Conservation (phyloP, 2,113 vertebrate genomes). For the Cricetomys ansorgei region DNA sequence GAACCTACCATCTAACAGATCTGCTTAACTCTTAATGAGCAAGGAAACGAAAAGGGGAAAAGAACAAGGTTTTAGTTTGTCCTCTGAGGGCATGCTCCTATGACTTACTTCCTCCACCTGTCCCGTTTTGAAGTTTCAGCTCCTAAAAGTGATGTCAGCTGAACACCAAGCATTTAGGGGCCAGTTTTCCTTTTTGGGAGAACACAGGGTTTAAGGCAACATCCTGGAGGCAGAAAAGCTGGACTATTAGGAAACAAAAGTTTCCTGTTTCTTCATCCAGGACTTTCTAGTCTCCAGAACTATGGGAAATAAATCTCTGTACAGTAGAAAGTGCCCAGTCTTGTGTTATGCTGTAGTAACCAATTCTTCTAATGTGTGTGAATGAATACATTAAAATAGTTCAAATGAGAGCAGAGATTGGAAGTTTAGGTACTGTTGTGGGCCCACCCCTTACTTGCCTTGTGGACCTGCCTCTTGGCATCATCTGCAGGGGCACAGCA, state of each 20-base stretch:
- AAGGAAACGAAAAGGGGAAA: neutral
- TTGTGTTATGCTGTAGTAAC: neutral
- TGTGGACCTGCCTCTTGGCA: too few species aligned
- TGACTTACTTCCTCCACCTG: neutral
- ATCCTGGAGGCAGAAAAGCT: neutral
- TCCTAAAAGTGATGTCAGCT: neutral
- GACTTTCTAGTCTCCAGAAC: neutral
- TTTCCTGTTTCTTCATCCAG: neutral
- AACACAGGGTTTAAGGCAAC: neutral
- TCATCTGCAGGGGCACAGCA: too few species aligned
- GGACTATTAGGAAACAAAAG: neutral
- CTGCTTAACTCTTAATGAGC: neutral
- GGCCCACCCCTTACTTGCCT: too few species aligned
- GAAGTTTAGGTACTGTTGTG: neutral
- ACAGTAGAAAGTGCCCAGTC: neutral
- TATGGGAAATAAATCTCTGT: neutral
- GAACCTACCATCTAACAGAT: neutral
- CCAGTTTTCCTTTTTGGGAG: neutral
- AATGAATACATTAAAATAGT: neutral
- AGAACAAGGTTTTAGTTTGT: neutral
- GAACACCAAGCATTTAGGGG: neutral
- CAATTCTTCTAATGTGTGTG: neutral
- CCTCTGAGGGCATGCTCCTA: neutral
- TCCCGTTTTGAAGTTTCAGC: neutral
- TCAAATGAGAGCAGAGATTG: slow-evolving; percentile 13